A percentile compares a stretch with the other conserved stretches of the same genome.
These are phyloP conservation scores for Timema cristinae DNA, from an alignment of 2,888 invertebrate species.

Conservation along the genomic window DNA sequence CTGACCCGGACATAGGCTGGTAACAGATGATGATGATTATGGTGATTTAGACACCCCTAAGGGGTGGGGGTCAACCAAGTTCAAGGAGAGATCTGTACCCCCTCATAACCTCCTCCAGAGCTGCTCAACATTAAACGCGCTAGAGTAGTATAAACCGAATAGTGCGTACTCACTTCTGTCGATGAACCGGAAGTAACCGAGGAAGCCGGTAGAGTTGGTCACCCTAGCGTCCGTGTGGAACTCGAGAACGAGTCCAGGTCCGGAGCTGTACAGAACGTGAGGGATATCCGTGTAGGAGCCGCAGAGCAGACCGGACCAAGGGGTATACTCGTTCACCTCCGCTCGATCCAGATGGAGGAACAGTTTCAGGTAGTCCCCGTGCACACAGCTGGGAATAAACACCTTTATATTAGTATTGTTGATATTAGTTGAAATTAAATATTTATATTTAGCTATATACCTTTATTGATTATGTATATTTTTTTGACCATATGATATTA, in stretches of 20 bases:
- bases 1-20: no score
- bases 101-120: no score
- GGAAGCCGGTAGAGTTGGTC: constrained; percentile 63
- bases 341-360: constrained; percentile 70
- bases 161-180: constrained; percentile 65
- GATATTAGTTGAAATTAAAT: background rate
- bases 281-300: constrained; percentile 65
- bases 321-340: constrained; percentile 70
- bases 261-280: constrained; percentile 69
- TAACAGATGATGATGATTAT: no score
- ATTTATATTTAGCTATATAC: background rate
- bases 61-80: no score
- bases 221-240: constrained; percentile 59
- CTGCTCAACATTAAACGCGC: no score
- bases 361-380: constrained; percentile 72
- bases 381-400: constrained; percentile 57
- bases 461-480: background rate
- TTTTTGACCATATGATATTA: background rate
- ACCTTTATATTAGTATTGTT: no score
- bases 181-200: constrained; percentile 71
- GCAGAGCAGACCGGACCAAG: constrained; percentile 69
- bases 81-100: no score
- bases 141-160: background rate
- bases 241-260: constrained; percentile 68
- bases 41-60: no score